Conservation (phyloP, 2,113 vertebrate genomes). For the Rhineura floridana region DNA sequence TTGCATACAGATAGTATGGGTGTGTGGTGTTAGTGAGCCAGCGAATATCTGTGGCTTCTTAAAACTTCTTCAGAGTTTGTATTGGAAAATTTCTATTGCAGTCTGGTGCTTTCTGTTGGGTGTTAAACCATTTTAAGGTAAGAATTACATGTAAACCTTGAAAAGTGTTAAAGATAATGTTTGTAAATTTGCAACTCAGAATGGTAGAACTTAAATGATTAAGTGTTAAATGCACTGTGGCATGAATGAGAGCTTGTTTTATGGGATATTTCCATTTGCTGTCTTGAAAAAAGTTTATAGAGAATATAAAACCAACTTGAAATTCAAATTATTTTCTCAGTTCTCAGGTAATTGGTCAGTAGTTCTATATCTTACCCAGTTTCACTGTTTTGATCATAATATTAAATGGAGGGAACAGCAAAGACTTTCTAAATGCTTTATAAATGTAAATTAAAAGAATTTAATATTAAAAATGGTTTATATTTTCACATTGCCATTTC, state of each 20-base stretch:
- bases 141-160: background rate
- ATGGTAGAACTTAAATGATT: background rate
- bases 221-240: constrained; percentile 23
- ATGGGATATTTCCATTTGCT: constrained; percentile 3
- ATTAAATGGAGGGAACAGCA: constrained; percentile 10
- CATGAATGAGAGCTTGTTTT: constrained; percentile 19
- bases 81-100: constrained; percentile 55
- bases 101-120: constrained; percentile 32
- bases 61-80: constrained; percentile 54
- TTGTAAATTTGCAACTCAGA: constrained; percentile 14
- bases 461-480: background rate
- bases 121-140: constrained; percentile 64
- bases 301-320: constrained; percentile 4
- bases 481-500: constrained; percentile 23
- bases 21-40: constrained; percentile 62
- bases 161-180: background rate
- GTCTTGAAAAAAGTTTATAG: background rate
- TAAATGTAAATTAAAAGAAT: constrained; percentile 24
- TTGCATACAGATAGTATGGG: constrained; percentile 37
- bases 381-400: background rate
- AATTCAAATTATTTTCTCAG: background rate
- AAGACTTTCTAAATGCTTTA: constrained; percentile 29
- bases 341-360: background rate
- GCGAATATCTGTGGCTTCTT: constrained; percentile 57
- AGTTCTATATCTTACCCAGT: background rate